Evolutionary conservation across 2,797 vertebrate species (phyloP).

Genomic region (Myotis myotis): DNA sequence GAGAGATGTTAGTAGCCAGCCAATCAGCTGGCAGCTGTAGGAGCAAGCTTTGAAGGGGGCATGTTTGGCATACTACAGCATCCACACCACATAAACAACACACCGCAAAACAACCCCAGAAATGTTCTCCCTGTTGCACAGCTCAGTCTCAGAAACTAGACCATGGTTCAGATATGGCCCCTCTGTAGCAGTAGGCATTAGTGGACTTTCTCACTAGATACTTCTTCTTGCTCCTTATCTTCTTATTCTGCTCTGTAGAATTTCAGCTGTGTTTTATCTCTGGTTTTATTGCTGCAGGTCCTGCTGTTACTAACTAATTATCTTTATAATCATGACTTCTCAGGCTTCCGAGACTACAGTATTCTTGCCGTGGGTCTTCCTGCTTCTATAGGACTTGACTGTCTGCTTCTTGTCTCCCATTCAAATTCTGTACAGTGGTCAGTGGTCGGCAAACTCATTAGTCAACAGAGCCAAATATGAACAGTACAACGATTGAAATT

Average conservation of each 20-base stretch:
- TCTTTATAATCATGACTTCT: slow-evolving; percentile 12
- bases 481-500: no score
- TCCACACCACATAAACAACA: not conserved
- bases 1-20: not conserved
- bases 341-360: not conserved
- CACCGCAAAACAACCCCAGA: not conserved
- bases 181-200: not conserved
- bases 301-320: not conserved
- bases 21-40: not conserved
- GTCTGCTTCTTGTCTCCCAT: not conserved
- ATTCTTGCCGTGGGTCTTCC: not conserved
- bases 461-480: no score
- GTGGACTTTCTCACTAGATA: not conserved
- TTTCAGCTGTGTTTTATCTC: not conserved
- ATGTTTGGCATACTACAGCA: not conserved
- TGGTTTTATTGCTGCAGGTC: not conserved
- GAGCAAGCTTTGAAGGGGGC: not conserved
- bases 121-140: not conserved
- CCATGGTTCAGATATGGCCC: not conserved
- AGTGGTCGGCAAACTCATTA: no score
- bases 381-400: not conserved
- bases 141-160: not conserved
- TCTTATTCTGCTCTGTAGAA: not conserved
- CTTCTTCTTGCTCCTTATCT: not conserved
- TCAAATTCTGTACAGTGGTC: not conserved